Evolutionary conservation across 2,888 invertebrate species (phyloP).

Genomic region (Lysandra bellargus): DNA sequence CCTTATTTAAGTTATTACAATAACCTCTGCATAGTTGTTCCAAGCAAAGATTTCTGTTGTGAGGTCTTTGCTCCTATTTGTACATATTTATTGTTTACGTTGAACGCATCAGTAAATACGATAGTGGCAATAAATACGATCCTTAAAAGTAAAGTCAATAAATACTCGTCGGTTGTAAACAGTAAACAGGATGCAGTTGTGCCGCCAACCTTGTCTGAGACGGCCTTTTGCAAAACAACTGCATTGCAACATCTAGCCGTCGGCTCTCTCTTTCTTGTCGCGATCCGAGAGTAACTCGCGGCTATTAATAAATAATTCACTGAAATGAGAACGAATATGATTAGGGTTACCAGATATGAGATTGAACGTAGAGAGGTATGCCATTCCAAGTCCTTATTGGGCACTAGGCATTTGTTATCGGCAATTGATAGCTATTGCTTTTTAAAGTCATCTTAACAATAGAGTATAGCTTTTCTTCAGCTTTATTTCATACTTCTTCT

Average conservation of each 20-base stretch:
- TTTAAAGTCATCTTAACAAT: neutral
- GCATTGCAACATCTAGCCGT: constrained; percentile 58
- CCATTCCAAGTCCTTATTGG: neutral
- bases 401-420: neutral
- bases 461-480: neutral
- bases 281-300: constrained; percentile 50
- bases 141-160: constrained; percentile 19
- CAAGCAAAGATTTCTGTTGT: neutral
- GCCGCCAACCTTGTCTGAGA: constrained; percentile 69
- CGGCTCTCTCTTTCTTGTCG: constrained; percentile 56
- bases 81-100: neutral
- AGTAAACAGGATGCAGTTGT: constrained; percentile 51
- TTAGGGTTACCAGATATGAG: neutral
- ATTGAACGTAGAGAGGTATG: neutral
- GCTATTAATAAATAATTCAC: constrained; percentile 42
- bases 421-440: neutral
- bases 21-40: neutral
- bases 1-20: neutral
- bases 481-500: neutral
- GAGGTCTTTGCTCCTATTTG: neutral
- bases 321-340: constrained; percentile 34
- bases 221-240: constrained; percentile 69
- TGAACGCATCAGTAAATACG: constrained; percentile 4
- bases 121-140: constrained; percentile 21
- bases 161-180: constrained; percentile 30